Evolutionary conservation across 2,113 vertebrate species (phyloP).

Genomic region (Parus major): DNA sequence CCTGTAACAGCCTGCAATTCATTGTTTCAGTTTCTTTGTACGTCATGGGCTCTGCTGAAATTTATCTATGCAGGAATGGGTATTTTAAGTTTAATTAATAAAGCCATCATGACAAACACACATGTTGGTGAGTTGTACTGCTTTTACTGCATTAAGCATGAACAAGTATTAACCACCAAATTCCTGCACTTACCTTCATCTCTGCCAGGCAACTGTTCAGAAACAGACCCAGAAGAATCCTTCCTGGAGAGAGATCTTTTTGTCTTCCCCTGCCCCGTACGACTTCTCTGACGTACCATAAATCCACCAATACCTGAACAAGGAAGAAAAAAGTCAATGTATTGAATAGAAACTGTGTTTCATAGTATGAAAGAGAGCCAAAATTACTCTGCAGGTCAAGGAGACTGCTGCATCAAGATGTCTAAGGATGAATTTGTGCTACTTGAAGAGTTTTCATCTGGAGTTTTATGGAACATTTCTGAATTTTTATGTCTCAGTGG

Average conservation of each 20-base stretch:
- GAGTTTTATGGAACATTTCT: rapidly evolving
- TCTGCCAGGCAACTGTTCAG: conserved; percentile 76
- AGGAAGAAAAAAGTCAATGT: neutral
- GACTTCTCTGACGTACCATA: conserved; percentile 96
- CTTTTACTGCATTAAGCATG: neutral
- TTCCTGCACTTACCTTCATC: conserved; percentile 81
- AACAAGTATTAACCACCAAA: neutral
- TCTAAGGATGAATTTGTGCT: neutral
- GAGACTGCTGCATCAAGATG: neutral
- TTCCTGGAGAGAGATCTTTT: conserved; percentile 85
- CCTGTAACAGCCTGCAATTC: neutral
- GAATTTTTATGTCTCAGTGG: neutral
- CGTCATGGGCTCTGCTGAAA: neutral
- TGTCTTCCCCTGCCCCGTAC: conserved; percentile 85
- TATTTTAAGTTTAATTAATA: neutral
- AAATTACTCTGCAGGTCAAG: neutral
- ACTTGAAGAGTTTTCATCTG: neutral
- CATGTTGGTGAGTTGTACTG: neutral
- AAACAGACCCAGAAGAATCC: conserved; percentile 88
- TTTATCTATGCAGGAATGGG: neutral
- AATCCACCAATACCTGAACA: conserved; percentile 93
- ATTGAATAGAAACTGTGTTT: neutral
- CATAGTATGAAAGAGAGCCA: neutral
- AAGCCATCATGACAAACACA: neutral
- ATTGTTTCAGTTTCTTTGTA: neutral